Percentiles rank a stretch among this genome's conserved stretches.
phyloP scores from a whole-genome alignment of 1,140 invertebrate genomes.

The Sarcophaga bullata region DNA sequence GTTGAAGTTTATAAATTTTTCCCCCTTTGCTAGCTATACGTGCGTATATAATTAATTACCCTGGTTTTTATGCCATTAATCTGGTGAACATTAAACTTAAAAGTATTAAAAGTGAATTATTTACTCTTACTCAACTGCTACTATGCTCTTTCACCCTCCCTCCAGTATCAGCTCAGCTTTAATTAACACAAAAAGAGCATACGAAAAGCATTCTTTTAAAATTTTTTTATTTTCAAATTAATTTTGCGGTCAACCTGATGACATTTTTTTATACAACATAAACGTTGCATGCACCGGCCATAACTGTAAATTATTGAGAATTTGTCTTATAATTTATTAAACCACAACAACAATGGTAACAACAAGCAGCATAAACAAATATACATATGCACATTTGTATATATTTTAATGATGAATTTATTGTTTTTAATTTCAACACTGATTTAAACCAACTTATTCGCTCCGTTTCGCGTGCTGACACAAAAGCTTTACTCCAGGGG shows the following conservation, averaged over 20 bases:
- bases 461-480: neutral
- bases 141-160: too few species aligned
- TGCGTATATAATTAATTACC: too few species aligned
- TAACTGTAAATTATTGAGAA: neutral
- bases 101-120: too few species aligned
- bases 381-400: neutral
- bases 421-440: neutral
- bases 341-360: neutral
- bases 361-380: neutral
- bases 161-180: too few species aligned
- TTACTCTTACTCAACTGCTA: too few species aligned
- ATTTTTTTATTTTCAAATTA: constrained; percentile 27
- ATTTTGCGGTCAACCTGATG: constrained; percentile 30
- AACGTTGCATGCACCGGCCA: neutral
- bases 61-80: too few species aligned
- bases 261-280: neutral
- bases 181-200: too few species aligned
- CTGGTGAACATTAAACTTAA: too few species aligned
- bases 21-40: too few species aligned
- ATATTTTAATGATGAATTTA: too few species aligned
- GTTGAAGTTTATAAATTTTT: too few species aligned
- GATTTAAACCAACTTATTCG: neutral
- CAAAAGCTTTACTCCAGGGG: neutral
- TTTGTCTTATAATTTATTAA: constrained; percentile 10
- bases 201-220: neutral